Conservation (phyloP, 2,797 vertebrate genomes). For the Melanogrammus aeglefinus region DNA sequence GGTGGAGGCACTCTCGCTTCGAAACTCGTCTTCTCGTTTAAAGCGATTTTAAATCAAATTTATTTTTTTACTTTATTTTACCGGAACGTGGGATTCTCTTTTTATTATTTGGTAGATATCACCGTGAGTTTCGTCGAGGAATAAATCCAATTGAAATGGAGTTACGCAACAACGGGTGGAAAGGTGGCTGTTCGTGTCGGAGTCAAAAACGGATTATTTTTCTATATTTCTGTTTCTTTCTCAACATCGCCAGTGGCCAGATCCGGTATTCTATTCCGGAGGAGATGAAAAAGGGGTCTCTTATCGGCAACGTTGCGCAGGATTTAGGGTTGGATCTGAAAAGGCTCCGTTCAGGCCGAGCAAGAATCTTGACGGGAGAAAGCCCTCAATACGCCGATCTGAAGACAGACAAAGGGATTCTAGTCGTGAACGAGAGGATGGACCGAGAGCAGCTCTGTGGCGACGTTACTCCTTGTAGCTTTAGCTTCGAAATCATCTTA, state of each 20-base stretch:
- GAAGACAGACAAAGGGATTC: slow-evolving; percentile 63
- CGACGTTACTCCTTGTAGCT: slow-evolving; percentile 58
- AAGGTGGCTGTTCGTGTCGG: not conserved
- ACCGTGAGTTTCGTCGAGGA: not conserved
- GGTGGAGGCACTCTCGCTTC: not conserved
- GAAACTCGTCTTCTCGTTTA: not conserved
- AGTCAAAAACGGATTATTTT: not conserved
- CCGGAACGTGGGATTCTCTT: not conserved
- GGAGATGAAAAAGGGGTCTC: slow-evolving; percentile 73
- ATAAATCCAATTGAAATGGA: not conserved
- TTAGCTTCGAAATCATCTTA: slow-evolving; percentile 66
- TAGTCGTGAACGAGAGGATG: slow-evolving; percentile 68
- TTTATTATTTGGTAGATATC: not conserved
- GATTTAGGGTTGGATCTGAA: slow-evolving; percentile 66
- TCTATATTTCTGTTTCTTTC: not conserved
- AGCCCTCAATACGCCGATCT: slow-evolving; percentile 66
- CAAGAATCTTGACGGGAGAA: slow-evolving; percentile 59
- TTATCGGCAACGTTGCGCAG: slow-evolving; percentile 67
- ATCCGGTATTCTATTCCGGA: slow-evolving; percentile 84
- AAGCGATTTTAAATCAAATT: not conserved
- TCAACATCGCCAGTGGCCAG: slow-evolving; percentile 53
- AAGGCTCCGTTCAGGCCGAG: slow-evolving; percentile 55
- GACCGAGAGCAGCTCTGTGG: slow-evolving; percentile 72
- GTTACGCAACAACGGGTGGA: not conserved
- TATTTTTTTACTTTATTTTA: not conserved